Conservation (phyloP, 2,113 vertebrate genomes). For the Monopterus albus region DNA sequence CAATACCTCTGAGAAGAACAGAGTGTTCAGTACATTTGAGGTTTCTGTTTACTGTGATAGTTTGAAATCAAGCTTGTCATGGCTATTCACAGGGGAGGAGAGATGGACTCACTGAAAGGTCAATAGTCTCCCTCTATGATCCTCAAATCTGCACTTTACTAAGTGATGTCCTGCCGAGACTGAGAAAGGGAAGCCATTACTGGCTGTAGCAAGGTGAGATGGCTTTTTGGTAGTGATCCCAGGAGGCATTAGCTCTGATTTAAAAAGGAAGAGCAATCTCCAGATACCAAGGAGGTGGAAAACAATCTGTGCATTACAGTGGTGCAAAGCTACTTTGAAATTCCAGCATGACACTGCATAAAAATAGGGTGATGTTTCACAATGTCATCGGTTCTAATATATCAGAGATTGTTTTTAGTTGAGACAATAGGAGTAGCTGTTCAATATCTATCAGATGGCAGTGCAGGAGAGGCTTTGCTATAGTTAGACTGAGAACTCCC, state of each 20-base stretch:
- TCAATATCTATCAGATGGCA: background rate
- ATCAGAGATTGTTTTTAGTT: background rate
- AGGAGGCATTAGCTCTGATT: background rate
- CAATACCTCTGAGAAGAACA: too few relatives aligned
- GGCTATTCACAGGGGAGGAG: background rate
- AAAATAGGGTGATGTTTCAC: background rate
- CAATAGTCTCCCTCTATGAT: background rate
- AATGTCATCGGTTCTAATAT: constrained; percentile 4
- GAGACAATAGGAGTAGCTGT: background rate
- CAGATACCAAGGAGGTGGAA: background rate
- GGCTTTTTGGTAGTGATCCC: constrained; percentile 35
- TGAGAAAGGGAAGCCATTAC: constrained; percentile 8
- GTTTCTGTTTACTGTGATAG: background rate
- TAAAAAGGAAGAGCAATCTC: background rate
- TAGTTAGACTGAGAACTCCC: constrained; percentile 20
- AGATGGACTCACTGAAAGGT: background rate
- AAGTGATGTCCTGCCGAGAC: constrained; percentile 29
- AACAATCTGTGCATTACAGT: background rate
- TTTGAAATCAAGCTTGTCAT: background rate
- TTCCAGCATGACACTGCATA: constrained; percentile 1
- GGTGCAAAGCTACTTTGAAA: background rate
- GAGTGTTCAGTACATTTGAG: background rate
- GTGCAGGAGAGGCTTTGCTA: background rate
- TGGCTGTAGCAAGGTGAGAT: background rate
- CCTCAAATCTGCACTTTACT: constrained; percentile 23